Percentiles rank a stretch among this genome's conserved stretches.
These are phyloP conservation scores for Cygnus olor DNA, from an alignment of 2,797 vertebrate genomes.

Conservation along the genomic window DNA sequence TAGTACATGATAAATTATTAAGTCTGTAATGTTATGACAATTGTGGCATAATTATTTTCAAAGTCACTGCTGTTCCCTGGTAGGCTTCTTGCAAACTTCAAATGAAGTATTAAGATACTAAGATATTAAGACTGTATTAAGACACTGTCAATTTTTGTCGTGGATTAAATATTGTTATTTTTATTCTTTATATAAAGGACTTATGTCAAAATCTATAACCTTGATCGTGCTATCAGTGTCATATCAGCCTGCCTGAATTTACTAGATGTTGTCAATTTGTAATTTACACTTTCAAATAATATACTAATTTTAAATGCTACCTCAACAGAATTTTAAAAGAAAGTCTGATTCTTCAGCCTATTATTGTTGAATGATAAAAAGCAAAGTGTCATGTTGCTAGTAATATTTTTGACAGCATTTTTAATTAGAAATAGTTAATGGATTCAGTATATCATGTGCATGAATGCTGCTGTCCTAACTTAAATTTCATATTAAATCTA, in stretches of 20 bases:
- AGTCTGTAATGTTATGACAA: background rate
- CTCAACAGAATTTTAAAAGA: constrained; percentile 18
- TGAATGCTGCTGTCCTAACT: background rate
- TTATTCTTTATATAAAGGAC: constrained; percentile 7
- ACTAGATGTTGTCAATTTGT: constrained; percentile 33
- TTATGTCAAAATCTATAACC: constrained; percentile 45
- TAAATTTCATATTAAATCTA: background rate
- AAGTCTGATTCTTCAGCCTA: constrained; percentile 1
- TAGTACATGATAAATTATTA: background rate
- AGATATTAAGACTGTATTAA: too few relatives aligned
- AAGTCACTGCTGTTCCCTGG: background rate
- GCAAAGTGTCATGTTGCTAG: background rate
- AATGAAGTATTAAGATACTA: constrained; percentile 14
- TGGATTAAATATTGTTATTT: constrained; percentile 47
- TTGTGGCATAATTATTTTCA: constrained; percentile 4
- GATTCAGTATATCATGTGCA: background rate
- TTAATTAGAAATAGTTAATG: background rate
- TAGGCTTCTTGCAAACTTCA: constrained; percentile 41
- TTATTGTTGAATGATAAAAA: constrained; percentile 12
- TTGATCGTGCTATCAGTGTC: constrained; percentile 41
- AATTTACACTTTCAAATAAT: constrained; percentile 58
- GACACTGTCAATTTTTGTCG: background rate
- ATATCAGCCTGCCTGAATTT: constrained; percentile 23
- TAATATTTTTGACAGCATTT: constrained; percentile 20
- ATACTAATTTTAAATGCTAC: constrained; percentile 11